Percentiles rank a stretch among this genome's conserved stretches.
These are phyloP conservation scores for Exaiptasia diaphana DNA, from an alignment of 64 coral and sea anemone genomes.

Conservation along the genomic window DNA sequence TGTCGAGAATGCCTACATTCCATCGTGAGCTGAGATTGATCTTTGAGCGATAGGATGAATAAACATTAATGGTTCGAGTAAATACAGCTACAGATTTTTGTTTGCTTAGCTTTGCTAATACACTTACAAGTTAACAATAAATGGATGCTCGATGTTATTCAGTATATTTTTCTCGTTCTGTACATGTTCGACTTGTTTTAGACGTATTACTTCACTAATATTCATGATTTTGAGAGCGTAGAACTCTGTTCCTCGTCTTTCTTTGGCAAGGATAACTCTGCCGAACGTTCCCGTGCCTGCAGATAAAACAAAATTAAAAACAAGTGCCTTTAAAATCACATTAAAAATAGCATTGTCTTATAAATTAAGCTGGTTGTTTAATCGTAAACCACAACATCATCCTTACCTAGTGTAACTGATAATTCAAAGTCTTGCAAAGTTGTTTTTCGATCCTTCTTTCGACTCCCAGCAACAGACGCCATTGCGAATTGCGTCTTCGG, in stretches of 20 bases:
- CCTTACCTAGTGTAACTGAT: conserved; percentile 83
- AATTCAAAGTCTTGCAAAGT: conserved; percentile 87
- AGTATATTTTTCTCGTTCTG: conserved; percentile 97
- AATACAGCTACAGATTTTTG: background rate
- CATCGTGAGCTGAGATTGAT: too few relatives aligned
- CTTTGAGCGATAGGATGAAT: too few relatives aligned
- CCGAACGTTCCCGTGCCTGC: conserved; percentile 97
- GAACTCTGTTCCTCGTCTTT: conserved; percentile 55
- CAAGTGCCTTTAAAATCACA: background rate
- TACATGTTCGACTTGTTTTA: conserved; percentile 99
- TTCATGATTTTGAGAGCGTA: conserved; percentile 98
- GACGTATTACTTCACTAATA: conserved; percentile 92
- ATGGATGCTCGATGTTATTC: conserved; percentile 86
- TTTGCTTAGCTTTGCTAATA: background rate
- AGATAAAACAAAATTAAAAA: conserved; percentile 4
- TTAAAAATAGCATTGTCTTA: background rate
- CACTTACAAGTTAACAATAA: conserved; percentile 99
- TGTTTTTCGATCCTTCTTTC: conserved; percentile 83
- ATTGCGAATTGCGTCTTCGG: conserved; percentile 3
- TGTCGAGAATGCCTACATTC: background rate
- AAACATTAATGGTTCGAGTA: background rate
- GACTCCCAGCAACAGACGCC: conserved; percentile 61
- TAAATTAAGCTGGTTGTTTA: background rate
- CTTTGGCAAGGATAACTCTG: conserved; percentile 73
- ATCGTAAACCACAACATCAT: background rate